Evolutionary conservation across 35 echinoderm and acorn worm species (phyloP), one percentile per base, ranked within the genome.

Genomic region (Hemicentrotus pulcherrimus): DNA sequence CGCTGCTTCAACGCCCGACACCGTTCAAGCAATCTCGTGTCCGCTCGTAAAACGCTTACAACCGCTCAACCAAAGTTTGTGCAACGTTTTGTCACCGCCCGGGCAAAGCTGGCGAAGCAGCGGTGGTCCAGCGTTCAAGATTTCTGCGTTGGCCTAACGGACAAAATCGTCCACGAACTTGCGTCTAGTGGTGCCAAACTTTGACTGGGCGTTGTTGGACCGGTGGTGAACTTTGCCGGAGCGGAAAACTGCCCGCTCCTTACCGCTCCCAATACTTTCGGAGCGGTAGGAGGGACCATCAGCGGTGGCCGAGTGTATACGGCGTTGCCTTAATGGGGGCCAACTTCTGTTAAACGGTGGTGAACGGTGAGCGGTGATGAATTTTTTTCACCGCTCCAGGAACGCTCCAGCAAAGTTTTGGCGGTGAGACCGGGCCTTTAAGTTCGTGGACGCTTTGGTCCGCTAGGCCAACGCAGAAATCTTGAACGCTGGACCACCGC

Each of bases 1-100:
- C 88, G 88, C 88, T 90, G 88, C 32, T 90, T 90, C 88, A 90
- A 90, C 88, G 88, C 88, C 88, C 88, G 88, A 90, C 88, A 90
- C 88, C 88, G 88, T 90, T 90, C 88, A 7, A 90, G 32, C 88
- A 90, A 90, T 90, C 88, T 3, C 88, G 88, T 90, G 88, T 90
- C 88, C 88, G 88, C 88, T 90, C 88, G 88, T 90, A 90, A 90
- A 90, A 90, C 32, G 88, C 88, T 90, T 90, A 90, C 88, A 90
- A 90, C 88, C 88, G 88, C 88, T 90, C 88, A 32, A 90, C 88
- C 88, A 90, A 33, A 90, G 88, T 90, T 45, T 41, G 88, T 90
- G 88, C 88, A 90, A 90, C 88, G 88, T 90, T 90, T 90, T 46
- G 45, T 90, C 88, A 90, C 88, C 6, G 32, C 88, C 32, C 88